phyloP scores from a whole-genome alignment of 2,888 invertebrate genomes.

The Drosophila hamatofila region DNA sequence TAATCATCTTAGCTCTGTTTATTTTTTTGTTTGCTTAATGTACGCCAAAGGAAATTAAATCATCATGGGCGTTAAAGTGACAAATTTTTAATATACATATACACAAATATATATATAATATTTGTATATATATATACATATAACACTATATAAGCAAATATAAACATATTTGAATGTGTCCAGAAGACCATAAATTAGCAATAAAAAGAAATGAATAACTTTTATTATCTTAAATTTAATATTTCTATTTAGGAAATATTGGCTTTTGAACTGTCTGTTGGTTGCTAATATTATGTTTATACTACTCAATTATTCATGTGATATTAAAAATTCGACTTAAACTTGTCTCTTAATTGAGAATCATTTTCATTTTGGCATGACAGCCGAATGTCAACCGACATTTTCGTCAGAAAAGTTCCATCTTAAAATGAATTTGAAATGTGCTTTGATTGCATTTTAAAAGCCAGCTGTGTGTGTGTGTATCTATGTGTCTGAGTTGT shows the following conservation, averaged over 20 bases:
- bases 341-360: conserved; percentile 48
- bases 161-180: conserved; percentile 1
- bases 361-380: conserved; percentile 60
- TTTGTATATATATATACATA: too few relatives aligned
- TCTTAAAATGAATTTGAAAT: conserved; percentile 40
- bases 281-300: background rate
- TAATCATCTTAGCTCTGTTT: conserved; percentile 45
- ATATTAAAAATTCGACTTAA: conserved; percentile 12
- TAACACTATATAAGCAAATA: background rate
- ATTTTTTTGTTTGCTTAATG: conserved; percentile 35
- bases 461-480: background rate
- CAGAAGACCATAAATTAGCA: background rate
- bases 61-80: conserved; percentile 63
- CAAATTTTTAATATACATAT: conserved; percentile 35
- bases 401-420: conserved; percentile 28
- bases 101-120: background rate
- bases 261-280: background rate
- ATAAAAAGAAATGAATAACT: background rate
- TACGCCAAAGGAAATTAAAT: conserved; percentile 71
- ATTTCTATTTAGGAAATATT: too few relatives aligned
- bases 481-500: background rate
- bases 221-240: too few relatives aligned
- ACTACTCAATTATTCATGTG: background rate
- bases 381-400: conserved; percentile 64
- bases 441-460: conserved; percentile 15